Percentiles rank a stretch among this genome's conserved stretches.
Conservation (phyloP, 2,888 invertebrate genomes). For the Ecdyonurus torrentis region DNA sequence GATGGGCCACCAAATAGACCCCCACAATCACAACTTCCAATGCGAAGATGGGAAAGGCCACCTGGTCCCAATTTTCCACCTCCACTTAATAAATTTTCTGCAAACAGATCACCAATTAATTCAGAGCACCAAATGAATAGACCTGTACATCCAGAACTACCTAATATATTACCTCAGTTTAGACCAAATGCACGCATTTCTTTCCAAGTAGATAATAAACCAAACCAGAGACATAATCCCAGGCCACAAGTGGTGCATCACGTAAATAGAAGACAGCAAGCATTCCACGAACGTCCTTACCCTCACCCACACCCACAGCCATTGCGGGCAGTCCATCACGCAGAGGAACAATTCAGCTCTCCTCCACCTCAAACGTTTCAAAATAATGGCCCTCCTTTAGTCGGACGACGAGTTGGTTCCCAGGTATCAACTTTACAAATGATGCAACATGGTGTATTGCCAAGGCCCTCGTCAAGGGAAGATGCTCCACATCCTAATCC, state of each 20-base stretch:
- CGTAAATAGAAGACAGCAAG: slow-evolving; percentile 22
- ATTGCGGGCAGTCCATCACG: slow-evolving; percentile 21
- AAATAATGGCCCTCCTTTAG: slow-evolving; percentile 5
- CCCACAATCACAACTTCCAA: not conserved
- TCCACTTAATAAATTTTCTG: not conserved
- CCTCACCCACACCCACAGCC: slow-evolving; percentile 17
- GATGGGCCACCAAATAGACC: slow-evolving; percentile 1
- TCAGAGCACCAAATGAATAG: not conserved
- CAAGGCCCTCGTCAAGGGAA: not conserved
- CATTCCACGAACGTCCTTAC: slow-evolving; percentile 15
- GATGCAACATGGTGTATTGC: slow-evolving; percentile 26
- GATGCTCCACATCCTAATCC: not conserved
- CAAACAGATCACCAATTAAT: not conserved
- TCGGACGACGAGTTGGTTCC: slow-evolving; percentile 18
- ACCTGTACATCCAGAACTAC: slow-evolving; percentile 22
- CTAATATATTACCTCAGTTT: slow-evolving; percentile 55
- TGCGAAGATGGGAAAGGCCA: not conserved
- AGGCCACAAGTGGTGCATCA: slow-evolving; percentile 18
- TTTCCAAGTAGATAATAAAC: slow-evolving; percentile 21
- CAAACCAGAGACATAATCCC: slow-evolving; percentile 24
- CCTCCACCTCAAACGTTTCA: slow-evolving; percentile 24
- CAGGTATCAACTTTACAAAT: slow-evolving; percentile 48
- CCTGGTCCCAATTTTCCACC: slow-evolving; percentile 4
- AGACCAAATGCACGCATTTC: slow-evolving; percentile 45
- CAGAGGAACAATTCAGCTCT: slow-evolving; percentile 29